phyloP scores from a whole-genome alignment of 2,113 vertebrate species.

The Jaculus jaculus region DNA sequence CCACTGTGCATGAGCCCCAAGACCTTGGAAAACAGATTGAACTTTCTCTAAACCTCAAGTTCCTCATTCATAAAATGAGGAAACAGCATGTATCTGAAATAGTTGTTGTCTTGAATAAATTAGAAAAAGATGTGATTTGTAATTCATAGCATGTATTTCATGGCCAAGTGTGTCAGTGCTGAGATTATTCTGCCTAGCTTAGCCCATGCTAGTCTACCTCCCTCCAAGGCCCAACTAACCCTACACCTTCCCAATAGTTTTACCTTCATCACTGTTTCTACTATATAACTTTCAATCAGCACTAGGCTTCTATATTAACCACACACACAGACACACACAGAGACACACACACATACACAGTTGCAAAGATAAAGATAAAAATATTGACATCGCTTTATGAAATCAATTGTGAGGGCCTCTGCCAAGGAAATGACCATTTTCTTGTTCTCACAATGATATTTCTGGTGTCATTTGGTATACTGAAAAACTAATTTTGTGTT shows the following conservation, averaged over 20 bases:
- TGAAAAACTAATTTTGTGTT: slow-evolving; percentile 14
- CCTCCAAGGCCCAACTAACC: not conserved
- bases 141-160: not conserved
- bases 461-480: not conserved
- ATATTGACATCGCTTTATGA: not conserved
- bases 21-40: not conserved
- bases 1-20: not conserved
- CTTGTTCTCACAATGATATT: not conserved
- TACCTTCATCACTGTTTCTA: not conserved
- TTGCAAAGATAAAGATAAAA: not conserved
- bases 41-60: slow-evolving; percentile 11
- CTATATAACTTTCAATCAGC: not conserved
- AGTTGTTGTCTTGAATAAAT: not conserved
- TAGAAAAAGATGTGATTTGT: not conserved
- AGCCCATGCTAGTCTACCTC: not conserved
- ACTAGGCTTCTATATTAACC: not conserved
- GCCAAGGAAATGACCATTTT: not conserved
- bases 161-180: not conserved
- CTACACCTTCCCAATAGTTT: not conserved
- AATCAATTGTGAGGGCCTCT: not conserved
- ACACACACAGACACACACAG: too few relatives aligned
- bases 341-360: not conserved
- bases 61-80: slow-evolving; percentile 38
- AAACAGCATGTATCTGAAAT: not conserved
- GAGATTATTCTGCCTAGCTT: not conserved